These are phyloP conservation scores for Callochromis pleurospilus DNA, from an alignment of 2,113 vertebrate genomes.

Conservation along the genomic window DNA sequence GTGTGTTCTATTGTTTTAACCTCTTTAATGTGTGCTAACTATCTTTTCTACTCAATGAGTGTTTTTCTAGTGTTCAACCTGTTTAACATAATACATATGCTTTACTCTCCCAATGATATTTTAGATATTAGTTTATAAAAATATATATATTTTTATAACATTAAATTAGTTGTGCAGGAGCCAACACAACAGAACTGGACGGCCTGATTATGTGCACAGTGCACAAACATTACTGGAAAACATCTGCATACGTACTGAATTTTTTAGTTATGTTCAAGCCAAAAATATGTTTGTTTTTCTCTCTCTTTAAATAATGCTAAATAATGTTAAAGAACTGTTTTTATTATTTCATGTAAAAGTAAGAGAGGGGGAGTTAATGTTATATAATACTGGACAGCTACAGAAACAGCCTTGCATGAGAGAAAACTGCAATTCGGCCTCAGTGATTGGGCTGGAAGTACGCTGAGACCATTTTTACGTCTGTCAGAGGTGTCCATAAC, in stretches of 20 bases:
- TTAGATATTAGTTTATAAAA: not conserved
- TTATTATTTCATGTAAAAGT: not conserved
- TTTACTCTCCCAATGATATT: not conserved
- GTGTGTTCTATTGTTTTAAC: not conserved
- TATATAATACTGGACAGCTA: not conserved
- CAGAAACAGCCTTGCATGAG: not conserved
- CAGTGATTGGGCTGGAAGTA: not conserved
- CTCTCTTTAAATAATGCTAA: not conserved
- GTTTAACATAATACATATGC: not conserved
- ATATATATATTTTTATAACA: not conserved
- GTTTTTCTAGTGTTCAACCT: not conserved
- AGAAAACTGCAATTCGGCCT: not conserved
- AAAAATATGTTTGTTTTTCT: not conserved
- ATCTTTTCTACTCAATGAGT: not conserved
- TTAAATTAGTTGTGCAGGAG: not conserved
- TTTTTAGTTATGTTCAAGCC: not conserved
- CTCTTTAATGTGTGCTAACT: not conserved
- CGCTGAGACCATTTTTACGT: not conserved
- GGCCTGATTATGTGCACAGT: not conserved
- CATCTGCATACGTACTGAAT: not conserved
- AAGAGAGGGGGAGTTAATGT: too few relatives aligned
- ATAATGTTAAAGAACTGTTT: not conserved
- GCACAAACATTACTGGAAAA: not conserved
- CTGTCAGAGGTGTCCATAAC: not conserved
- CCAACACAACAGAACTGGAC: not conserved